Evolutionary conservation across 2,888 invertebrate genomes (phyloP).

Genomic region (Drosophila subquinaria): DNA sequence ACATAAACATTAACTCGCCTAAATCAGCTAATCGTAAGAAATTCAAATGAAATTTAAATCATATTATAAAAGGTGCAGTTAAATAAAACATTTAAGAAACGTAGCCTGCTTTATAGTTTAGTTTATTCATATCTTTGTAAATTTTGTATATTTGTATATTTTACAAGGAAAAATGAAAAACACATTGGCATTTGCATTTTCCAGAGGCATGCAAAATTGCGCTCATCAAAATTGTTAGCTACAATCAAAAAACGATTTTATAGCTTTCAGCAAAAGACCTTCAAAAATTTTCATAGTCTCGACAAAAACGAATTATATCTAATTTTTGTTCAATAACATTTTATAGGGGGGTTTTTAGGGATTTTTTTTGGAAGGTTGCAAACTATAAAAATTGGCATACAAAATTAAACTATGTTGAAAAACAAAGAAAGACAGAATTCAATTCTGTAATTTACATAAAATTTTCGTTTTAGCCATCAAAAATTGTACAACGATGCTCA

Average conservation of each 20-base stretch:
- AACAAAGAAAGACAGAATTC: slow-evolving; percentile 24
- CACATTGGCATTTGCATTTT: slow-evolving; percentile 15
- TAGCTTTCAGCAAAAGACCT: slow-evolving; percentile 65
- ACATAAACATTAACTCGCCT: slow-evolving; percentile 59
- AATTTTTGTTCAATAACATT: slow-evolving; percentile 10
- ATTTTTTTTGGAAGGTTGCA: slow-evolving; percentile 35
- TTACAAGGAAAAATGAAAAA: slow-evolving; percentile 16
- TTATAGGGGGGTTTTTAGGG: slow-evolving; percentile 29
- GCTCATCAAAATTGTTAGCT: slow-evolving; percentile 29
- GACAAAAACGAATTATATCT: slow-evolving; percentile 56
- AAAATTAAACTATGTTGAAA: slow-evolving; percentile 52
- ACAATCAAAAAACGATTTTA: slow-evolving; percentile 30
- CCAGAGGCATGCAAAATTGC: slow-evolving; percentile 51
- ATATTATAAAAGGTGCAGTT: slow-evolving; percentile 67
- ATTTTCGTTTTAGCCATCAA: slow-evolving; percentile 43
- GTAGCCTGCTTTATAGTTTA: slow-evolving; percentile 25
- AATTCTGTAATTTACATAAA: slow-evolving; percentile 29
- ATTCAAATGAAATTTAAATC: slow-evolving; percentile 39
- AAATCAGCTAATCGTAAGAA: slow-evolving; percentile 31
- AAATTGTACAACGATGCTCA: slow-evolving; percentile 86
- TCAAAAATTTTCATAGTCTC: slow-evolving; percentile 78
- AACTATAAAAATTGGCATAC: slow-evolving; percentile 45
- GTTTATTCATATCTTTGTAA: background rate
- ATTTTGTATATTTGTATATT: background rate
- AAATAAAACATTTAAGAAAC: slow-evolving; percentile 57